Percentiles rank a stretch among this genome's conserved stretches.
These are phyloP conservation scores for Oreotrochilus melanogaster DNA, from an alignment of 2,113 vertebrate genomes.

Conservation along the genomic window DNA sequence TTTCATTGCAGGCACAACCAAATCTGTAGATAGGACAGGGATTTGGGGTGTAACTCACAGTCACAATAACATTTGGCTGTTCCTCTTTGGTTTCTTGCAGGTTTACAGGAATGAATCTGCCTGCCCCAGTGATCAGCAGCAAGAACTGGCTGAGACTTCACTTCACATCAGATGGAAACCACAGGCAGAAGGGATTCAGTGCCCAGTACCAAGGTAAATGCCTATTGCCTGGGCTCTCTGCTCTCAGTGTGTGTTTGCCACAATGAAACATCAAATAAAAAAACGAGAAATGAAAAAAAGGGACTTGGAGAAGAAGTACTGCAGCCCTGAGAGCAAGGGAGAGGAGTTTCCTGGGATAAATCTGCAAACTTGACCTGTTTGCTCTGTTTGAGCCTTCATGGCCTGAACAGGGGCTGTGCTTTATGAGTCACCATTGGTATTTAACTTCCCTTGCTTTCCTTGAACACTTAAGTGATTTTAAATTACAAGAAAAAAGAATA, in stretches of 20 bases:
- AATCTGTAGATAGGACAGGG: rapidly evolving
- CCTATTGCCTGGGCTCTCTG: rapidly evolving
- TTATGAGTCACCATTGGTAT: background rate
- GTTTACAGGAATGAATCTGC: slow-evolving; percentile 95
- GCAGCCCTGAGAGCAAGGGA: background rate
- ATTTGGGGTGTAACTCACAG: rapidly evolving
- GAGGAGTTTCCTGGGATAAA: background rate
- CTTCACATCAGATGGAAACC: slow-evolving; percentile 96
- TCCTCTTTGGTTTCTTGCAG: slow-evolving; percentile 65
- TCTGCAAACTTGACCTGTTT: rapidly evolving
- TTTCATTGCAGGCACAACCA: background rate
- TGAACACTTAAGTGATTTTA: background rate
- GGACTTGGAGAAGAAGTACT: rapidly evolving
- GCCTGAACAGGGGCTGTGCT: background rate
- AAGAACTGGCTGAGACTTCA: slow-evolving; percentile 98
- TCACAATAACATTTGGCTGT: background rate
- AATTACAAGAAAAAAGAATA: background rate
- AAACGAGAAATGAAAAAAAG: no score
- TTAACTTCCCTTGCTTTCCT: background rate
- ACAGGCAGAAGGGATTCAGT: slow-evolving; percentile 94
- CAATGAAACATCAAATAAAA: no score
- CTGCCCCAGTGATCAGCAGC: slow-evolving; percentile 96
- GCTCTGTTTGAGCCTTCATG: rapidly evolving
- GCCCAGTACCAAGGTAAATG: slow-evolving; percentile 95
- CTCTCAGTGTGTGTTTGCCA: rapidly evolving